Conservation (phyloP, 2,797 vertebrate genomes). For the Salmo trutta region DNA sequence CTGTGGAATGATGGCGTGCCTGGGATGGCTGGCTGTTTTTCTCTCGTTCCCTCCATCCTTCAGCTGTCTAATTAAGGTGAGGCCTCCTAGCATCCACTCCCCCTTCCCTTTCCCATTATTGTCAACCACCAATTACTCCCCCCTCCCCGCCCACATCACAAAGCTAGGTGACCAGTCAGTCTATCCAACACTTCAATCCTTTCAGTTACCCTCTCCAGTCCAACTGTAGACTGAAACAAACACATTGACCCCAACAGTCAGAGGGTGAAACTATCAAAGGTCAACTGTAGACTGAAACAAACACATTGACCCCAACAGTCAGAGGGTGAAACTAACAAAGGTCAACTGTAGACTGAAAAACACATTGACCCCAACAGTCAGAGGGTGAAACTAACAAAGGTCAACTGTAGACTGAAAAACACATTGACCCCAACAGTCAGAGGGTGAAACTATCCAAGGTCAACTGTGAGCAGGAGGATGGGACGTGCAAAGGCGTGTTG, state of each 20-base stretch:
- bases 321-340: too few species aligned
- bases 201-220: not conserved
- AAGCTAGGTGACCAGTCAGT: not conserved
- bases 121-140: not conserved
- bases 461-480: not conserved
- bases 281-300: too few species aligned
- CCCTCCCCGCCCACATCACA: not conserved
- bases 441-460: not conserved
- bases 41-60: slow-evolving; percentile 55
- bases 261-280: too few species aligned
- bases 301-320: too few species aligned
- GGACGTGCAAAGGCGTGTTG: slow-evolving; percentile 7
- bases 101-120: slow-evolving; percentile 21
- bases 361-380: not conserved
- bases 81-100: slow-evolving; percentile 21
- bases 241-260: too few species aligned
- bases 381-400: not conserved
- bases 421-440: not conserved
- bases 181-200: not conserved
- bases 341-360: not conserved
- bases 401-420: not conserved
- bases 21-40: slow-evolving; percentile 9
- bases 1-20: slow-evolving; percentile 1
- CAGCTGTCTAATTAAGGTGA: slow-evolving; percentile 61
- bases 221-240: too few species aligned